Base-by-base conservation (phyloP, 2,797 vertebrate species). In the Trematomus bernacchii region DNA sequence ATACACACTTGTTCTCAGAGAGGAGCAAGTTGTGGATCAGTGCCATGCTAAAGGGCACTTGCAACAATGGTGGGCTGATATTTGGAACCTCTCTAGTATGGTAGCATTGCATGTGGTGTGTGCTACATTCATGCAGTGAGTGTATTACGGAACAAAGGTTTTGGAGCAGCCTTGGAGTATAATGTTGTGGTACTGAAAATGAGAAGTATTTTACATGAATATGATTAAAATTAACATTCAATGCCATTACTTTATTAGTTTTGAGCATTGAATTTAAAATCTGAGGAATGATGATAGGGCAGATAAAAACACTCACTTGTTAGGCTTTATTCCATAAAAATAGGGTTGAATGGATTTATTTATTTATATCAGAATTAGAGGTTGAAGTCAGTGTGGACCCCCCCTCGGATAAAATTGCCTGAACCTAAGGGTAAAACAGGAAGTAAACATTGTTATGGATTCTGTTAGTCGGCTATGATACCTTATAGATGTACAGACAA, bases 1-100 rank as follows among this genome's bases (percentile, higher is more conserved):
- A 58, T 4, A 55, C 7, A 3, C 23, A 33, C 15, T 52, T n/a
- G 19, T 47, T 59, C 37, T 30, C 19, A 43, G 4, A 6, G 33
- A 50, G 33, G 16, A 60, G 37, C 19, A 43, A 19, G 51, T 30
- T 43, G 33, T 18, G 67, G 11, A 43, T 52, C 33, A 52, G 57
- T 51, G 47, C 6, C 57, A 52, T 43, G 47, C 37, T 70, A 46
- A 51, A 43, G 47, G 57, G 9, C 52, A 30, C 51, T 67, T 55
- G 21, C 54, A 58, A 40, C 46, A 50, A 4, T 21, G n/a, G 30
- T 48, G 66, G 66, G 9, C 9, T 57, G 27, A 23, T 48, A 6
- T 27, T 23, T 58, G n/a, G n/a, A 60, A 42, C 19, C 30, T 23
- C 1, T 16, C 33, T 37, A 64, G 27, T 33, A 30, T 33, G 3